Percentiles rank a stretch among this genome's conserved stretches.
These are phyloP conservation scores for Andrena cerasifolii DNA, from an alignment of 1,140 invertebrate genomes.

Conservation along the genomic window DNA sequence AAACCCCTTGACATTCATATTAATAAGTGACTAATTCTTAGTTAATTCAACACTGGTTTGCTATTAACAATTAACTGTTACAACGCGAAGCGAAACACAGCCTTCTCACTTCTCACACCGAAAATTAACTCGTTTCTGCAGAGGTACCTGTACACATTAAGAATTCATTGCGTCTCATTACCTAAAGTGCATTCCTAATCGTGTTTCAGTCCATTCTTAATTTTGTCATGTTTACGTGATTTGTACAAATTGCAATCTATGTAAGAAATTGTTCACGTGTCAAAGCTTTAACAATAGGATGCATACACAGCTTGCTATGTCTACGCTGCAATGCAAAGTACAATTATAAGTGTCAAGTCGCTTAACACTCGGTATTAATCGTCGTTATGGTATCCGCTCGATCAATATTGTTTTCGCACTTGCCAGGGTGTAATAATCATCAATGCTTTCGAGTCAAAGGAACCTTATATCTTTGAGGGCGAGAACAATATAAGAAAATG, in stretches of 20 bases:
- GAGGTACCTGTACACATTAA: conserved; percentile 63
- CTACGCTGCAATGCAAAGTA: conserved; percentile 40
- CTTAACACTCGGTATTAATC: conserved; percentile 25
- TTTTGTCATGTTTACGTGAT: conserved; percentile 13
- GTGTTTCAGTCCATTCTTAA: background rate
- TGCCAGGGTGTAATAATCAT: background rate
- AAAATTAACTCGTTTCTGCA: conserved; percentile 28
- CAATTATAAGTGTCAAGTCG: conserved; percentile 30
- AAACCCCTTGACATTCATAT: no score
- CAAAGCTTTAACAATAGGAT: conserved; percentile 22
- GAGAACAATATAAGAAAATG: conserved; percentile 6
- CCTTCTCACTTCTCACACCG: conserved; percentile 35
- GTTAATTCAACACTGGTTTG: conserved; percentile 4
- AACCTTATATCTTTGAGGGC: conserved; percentile 43
- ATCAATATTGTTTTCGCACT: conserved; percentile 25
- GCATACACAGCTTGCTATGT: conserved; percentile 52
- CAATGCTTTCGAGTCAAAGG: background rate
- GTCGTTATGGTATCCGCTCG: conserved; percentile 4
- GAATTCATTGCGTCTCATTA: conserved; percentile 41
- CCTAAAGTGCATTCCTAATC: conserved; percentile 7
- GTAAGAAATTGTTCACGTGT: conserved; percentile 6
- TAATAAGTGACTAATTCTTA: background rate
- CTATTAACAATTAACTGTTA: conserved; percentile 16
- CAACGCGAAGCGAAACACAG: conserved; percentile 17
- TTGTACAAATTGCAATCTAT: conserved; percentile 14